phyloP scores from a whole-genome alignment of 2,113 vertebrate genomes.

The Ariopsis seemanni region DNA sequence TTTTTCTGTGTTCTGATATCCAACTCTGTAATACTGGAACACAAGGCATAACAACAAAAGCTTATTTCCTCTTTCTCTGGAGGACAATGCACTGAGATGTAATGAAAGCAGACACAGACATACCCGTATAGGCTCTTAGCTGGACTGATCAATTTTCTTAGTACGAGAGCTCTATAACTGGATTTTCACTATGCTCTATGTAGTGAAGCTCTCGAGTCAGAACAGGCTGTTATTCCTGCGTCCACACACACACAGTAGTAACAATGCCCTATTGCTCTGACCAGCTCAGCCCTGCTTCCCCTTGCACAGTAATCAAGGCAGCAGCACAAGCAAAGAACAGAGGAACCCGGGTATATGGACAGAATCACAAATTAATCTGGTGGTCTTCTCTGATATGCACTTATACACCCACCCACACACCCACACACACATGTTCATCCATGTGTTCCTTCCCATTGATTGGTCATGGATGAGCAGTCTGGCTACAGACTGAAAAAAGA shows the following conservation, averaged over 20 bases:
- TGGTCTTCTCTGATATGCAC: constrained; percentile 45
- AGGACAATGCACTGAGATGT: background rate
- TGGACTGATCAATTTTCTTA: constrained; percentile 34
- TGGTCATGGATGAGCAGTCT: constrained; percentile 49
- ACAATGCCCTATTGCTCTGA: constrained; percentile 42
- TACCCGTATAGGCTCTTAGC: constrained; percentile 19
- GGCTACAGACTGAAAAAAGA: constrained; percentile 32
- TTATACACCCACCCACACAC: constrained; percentile 16
- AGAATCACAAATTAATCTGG: constrained; percentile 43
- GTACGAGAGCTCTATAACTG: constrained; percentile 28
- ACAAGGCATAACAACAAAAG: constrained; percentile 5
- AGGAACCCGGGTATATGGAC: constrained; percentile 29
- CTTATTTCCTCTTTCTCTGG: background rate
- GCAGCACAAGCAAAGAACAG: constrained; percentile 6
- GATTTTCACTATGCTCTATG: constrained; percentile 24
- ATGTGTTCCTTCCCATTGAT: constrained; percentile 22
- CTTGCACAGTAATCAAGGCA: constrained; percentile 42
- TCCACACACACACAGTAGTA: constrained; percentile 34
- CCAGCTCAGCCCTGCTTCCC: constrained; percentile 26
- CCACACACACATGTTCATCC: constrained; percentile 3
- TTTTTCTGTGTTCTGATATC: constrained; percentile 2
- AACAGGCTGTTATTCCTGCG: constrained; percentile 17
- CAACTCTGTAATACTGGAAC: background rate
- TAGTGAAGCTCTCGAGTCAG: constrained; percentile 26
- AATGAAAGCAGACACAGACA: constrained; percentile 35